Percentiles rank a stretch among this genome's conserved stretches.
These are phyloP conservation scores for Delichon dasypus DNA, from an alignment of 2,797 vertebrate genomes.

Conservation along the genomic window DNA sequence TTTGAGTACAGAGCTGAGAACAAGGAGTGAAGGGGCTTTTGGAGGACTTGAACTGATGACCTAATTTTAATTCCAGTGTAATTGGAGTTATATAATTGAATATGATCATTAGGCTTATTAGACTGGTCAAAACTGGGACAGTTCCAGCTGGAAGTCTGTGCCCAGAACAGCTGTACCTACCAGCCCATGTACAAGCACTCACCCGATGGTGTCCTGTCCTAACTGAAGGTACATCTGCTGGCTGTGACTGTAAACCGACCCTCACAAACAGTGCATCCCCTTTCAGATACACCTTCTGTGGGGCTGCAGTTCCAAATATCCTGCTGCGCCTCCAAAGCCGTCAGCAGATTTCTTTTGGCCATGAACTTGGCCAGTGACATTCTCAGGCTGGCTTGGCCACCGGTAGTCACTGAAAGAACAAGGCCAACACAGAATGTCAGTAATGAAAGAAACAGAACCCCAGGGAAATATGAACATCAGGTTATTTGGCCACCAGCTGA, in stretches of 20 bases:
- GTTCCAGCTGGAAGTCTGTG: background rate
- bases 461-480: background rate
- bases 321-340: background rate
- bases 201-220: background rate
- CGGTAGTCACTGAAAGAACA: background rate
- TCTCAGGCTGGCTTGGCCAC: background rate
- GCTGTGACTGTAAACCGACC: background rate
- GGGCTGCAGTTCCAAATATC: background rate
- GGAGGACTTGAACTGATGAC: background rate
- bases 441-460: background rate
- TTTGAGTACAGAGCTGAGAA: background rate
- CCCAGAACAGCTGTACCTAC: background rate
- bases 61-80: background rate
- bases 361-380: background rate
- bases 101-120: background rate
- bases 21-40: background rate
- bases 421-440: background rate
- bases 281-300: background rate
- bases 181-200: background rate
- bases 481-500: slow-evolving; percentile 15
- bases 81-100: background rate
- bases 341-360: background rate
- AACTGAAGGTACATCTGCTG: background rate
- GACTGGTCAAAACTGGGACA: background rate
- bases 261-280: background rate